These are phyloP conservation scores for Glyphotaelius pellucidus DNA, from an alignment of 2,888 invertebrate genomes.

Conservation along the genomic window DNA sequence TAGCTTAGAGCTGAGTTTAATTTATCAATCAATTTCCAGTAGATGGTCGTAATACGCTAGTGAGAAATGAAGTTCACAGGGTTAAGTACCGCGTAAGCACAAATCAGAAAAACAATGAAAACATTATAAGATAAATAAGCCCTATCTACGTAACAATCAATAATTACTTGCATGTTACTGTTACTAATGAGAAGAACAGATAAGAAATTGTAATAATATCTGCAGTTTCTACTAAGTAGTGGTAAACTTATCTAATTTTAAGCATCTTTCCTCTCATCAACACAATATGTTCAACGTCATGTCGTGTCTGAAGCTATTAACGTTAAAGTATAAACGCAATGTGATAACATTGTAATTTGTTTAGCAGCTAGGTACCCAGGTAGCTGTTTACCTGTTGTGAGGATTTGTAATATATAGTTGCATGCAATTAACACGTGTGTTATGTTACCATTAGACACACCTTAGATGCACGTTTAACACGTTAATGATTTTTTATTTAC, in stretches of 20 bases:
- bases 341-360: background rate
- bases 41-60: background rate
- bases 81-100: background rate
- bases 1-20: background rate
- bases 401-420: background rate
- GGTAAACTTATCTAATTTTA: background rate
- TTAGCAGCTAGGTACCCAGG: background rate
- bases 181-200: background rate
- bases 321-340: background rate
- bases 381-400: background rate
- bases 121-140: background rate
- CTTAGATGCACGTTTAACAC: background rate
- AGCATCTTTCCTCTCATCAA: background rate
- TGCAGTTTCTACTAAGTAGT: background rate
- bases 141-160: background rate
- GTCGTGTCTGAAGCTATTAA: background rate
- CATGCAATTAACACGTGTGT: conserved; percentile 11
- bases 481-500: too few species aligned
- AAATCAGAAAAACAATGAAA: background rate
- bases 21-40: background rate
- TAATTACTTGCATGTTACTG: background rate
- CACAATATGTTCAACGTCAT: background rate
- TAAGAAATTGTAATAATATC: background rate
- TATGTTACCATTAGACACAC: conserved; percentile 29
- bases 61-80: background rate